Conservation (phyloP, 2,797 vertebrate species). For the Arremon aurantiirostris region DNA sequence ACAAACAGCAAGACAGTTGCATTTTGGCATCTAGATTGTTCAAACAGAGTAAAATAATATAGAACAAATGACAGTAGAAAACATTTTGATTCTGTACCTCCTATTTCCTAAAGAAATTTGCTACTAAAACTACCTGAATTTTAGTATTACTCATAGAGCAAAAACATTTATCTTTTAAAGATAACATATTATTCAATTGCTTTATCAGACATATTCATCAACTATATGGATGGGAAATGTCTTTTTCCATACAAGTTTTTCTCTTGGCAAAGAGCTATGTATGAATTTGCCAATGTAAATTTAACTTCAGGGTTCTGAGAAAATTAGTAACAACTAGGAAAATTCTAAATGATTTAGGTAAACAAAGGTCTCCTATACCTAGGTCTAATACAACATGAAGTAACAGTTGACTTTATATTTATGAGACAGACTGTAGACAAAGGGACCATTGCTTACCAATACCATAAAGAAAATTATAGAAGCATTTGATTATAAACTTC, state of each 20-base stretch:
- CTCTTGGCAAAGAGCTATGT: constrained; percentile 28
- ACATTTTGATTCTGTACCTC: background rate
- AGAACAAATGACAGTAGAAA: background rate
- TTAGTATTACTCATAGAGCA: background rate
- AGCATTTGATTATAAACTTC: constrained; percentile 49
- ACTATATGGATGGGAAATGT: background rate
- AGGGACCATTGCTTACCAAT: constrained; percentile 55
- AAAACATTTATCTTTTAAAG: background rate
- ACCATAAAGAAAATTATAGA: constrained; percentile 35
- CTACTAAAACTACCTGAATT: background rate
- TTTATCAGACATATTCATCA: constrained; percentile 47
- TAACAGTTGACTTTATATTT: constrained; percentile 51
- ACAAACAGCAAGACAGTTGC: background rate
- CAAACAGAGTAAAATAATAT: background rate
- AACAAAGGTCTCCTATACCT: constrained; percentile 57
- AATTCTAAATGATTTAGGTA: constrained; percentile 30
- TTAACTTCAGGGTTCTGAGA: constrained; percentile 18
- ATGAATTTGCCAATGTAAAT: constrained; percentile 60
- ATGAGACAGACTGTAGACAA: constrained; percentile 50
- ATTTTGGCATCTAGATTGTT: background rate
- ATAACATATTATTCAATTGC: background rate
- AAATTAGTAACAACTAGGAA: constrained; percentile 40
- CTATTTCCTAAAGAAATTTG: background rate
- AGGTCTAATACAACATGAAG: constrained; percentile 22
- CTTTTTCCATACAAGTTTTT: constrained; percentile 27